phyloP scores from a whole-genome alignment of 92 coral and sea anemone species.

The Porites cylindrica region DNA sequence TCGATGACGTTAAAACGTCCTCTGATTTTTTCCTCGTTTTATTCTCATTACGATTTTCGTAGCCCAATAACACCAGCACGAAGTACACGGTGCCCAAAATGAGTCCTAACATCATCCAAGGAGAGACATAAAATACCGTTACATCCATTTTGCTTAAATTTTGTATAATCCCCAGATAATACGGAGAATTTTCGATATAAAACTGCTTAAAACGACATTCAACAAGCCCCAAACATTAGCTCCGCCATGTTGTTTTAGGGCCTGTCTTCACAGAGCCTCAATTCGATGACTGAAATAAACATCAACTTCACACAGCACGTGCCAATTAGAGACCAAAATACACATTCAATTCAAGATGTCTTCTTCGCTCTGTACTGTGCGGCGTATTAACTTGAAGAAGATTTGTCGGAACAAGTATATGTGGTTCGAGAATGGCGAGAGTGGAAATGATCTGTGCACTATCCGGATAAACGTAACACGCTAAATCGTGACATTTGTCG shows the following conservation, averaged over 20 bases:
- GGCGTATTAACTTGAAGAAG: not conserved
- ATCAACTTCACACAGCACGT: conserved; percentile 31
- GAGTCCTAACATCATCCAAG: conserved; percentile 67
- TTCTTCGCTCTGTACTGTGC: not conserved
- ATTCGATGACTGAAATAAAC: conserved; percentile 36
- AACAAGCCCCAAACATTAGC: conserved; percentile 19
- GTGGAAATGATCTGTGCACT: conserved; percentile 10
- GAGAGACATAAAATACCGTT: conserved; percentile 53
- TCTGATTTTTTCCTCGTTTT: conserved; percentile 35
- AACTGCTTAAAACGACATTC: conserved; percentile 13
- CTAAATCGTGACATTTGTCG: conserved; percentile 6
- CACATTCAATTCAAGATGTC: conserved; percentile 6
- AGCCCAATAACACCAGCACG: conserved; percentile 39
- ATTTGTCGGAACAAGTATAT: not conserved
- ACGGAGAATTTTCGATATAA: not conserved
- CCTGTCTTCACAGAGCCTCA: conserved; percentile 24
- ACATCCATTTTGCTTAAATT: not conserved
- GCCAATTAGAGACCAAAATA: conserved; percentile 21
- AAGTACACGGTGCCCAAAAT: conserved; percentile 58
- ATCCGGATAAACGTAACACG: not conserved
- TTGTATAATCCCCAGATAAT: not conserved
- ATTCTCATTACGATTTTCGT: conserved; percentile 9
- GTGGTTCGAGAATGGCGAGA: not conserved
- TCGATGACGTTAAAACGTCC: conserved; percentile 10
- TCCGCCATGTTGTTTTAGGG: conserved; percentile 40